Base-by-base conservation (phyloP, 2,797 vertebrate genomes). In the Crenuchus spilurus region DNA sequence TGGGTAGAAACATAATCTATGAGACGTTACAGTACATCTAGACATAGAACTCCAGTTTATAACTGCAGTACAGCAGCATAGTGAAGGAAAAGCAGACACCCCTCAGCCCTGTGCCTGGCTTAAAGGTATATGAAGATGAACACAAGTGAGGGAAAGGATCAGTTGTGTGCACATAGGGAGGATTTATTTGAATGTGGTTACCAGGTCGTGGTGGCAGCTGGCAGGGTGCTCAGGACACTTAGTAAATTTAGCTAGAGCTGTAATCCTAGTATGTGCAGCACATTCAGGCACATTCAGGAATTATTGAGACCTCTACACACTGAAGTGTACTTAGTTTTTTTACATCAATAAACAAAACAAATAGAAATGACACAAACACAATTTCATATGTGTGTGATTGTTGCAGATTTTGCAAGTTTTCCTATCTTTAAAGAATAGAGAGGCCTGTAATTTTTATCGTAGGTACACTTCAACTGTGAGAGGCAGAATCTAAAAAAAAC, bases 11-110 rank as follows among this genome's bases (percentile, higher is more conserved):
- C 84, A 84, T 92, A 92, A 93, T 92, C 90, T 90, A 86, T 74
- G 81, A 84, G 85, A 14, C 14, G 14, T 54, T 26, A 54, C 85
- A 90, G 64, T 80, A 84, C 66, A 74, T 70, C 65, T 37, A 41
- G 70, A 35, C 54, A 87, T 86, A 83, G 84, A 72, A 72, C n/a
- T 89, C 83, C 82, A 89, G 90, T 91, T 92, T 90, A 90, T 86
- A 60, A 72, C 54, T 16, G 8, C 42, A 30, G 39, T 13, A 39
- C n/a, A 42, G 44, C 65, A 49, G 7, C 41, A 51, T 46, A n/a
- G 14, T 13, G 14, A 10, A 42, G 37, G 13, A 51, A 22, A 49
- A 46, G 8, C n/a, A n/a, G n/a, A n/a, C n/a, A n/a, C n/a, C n/a
- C n/a, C n/a, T 49, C 0, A 49, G 11, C 22, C 1, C 42, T 4